Percentiles rank a stretch among this genome's conserved stretches.
Conservation (phyloP, 2,113 vertebrate species). For the Siniperca knerii region DNA sequence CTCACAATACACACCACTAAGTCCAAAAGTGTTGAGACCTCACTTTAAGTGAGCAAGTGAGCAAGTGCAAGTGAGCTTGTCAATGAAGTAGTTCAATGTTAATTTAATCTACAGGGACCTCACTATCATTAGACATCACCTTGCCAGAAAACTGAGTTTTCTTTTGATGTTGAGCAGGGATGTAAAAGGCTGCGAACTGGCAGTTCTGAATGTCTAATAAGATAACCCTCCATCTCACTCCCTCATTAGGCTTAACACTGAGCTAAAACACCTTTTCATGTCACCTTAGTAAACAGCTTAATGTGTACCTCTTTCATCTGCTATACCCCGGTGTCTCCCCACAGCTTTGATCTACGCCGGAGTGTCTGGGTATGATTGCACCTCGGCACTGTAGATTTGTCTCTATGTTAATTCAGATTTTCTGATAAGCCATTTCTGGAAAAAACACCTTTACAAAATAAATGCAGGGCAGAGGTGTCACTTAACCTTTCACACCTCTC, state of each 20-base stretch:
- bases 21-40: conserved; percentile 2
- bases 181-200: conserved; percentile 83
- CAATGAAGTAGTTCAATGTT: conserved; percentile 48
- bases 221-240: conserved; percentile 79
- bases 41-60: background rate
- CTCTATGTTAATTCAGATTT: conserved; percentile 87
- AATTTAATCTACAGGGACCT: conserved; percentile 71
- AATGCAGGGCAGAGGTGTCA: conserved; percentile 41
- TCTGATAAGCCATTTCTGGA: conserved; percentile 67
- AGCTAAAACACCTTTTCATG: conserved; percentile 91
- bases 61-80: conserved; percentile 21
- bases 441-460: conserved; percentile 46
- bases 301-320: conserved; percentile 91
- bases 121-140: conserved; percentile 73
- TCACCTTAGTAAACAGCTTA: conserved; percentile 88
- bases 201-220: conserved; percentile 86
- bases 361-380: conserved; percentile 86
- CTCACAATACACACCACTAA: background rate
- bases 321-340: conserved; percentile 80
- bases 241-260: conserved; percentile 89
- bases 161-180: conserved; percentile 86
- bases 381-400: conserved; percentile 87
- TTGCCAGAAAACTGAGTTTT: conserved; percentile 82
- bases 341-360: conserved; percentile 87
- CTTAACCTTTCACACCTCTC: conserved; percentile 48